Base-by-base conservation (phyloP, 2,797 vertebrate species). In the Tachyglossus aculeatus region DNA sequence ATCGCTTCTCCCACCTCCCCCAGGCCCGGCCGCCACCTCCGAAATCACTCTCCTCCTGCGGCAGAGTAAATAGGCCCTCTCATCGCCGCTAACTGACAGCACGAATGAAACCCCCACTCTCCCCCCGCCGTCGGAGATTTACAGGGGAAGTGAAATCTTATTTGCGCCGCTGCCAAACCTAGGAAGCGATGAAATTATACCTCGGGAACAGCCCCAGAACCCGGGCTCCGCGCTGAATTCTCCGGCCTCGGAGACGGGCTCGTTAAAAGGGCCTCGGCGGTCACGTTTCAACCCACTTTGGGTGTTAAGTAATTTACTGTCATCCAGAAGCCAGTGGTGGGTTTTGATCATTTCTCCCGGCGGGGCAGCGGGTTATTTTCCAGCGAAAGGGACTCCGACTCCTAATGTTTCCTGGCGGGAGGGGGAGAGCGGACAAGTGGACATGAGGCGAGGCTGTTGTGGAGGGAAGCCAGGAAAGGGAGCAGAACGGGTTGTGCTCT, bases 241-340 rank as follows among this genome's bases (percentile, higher is more conserved):
- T 0, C 38, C 51, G 10, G 61, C 71, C 3, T 58, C 11, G 0
- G 51, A 74, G 82, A 78, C 1, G 53, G 63, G 78, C 82, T 87
- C 77, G 75, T 83, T 79, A 81, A 79, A 79, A n/a, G n/a, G 78
- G 84, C 78, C 64, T 59, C 56, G 9, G 67, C n/a, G 67, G 75
- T 65, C 45, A 53, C 80, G 43, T 78, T 65, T 81, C 79, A 76
- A 82, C 79, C 81, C 58, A 71, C 54, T 78, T 69, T 78, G 78
- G 85, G 85, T 81, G 80, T 71, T 81, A 85, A 87, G 82, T 80
- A 74, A 85, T 85, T 85, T 78, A 74, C 76, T 61, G 71, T 68
- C 73, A 56, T 75, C 69, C 73, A 41, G 82, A 66, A 83, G 54
- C 73, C 70, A 32, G 61, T 39, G 40, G 71, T 19, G 33, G 70